A percentile compares a stretch with the other conserved stretches of the same genome.
Conservation (phyloP, 1,140 invertebrate species). For the Diorhabda carinulata region DNA sequence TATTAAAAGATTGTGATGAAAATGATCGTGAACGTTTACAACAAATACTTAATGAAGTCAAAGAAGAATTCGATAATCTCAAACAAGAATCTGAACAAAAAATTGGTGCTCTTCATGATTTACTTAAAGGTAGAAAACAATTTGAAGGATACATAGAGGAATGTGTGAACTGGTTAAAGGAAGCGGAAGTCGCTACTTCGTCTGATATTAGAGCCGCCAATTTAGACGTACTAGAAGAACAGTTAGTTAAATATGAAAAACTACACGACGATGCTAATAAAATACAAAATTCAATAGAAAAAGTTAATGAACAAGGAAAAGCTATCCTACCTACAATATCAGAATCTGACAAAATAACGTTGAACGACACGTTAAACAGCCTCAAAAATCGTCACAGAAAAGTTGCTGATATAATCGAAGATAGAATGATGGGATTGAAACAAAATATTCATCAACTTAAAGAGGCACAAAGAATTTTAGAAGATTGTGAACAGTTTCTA, state of each 20-base stretch:
- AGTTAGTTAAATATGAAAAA: slow-evolving; percentile 77
- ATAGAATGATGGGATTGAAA: slow-evolving; percentile 66
- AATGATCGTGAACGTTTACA: slow-evolving; percentile 64
- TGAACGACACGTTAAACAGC: slow-evolving; percentile 73
- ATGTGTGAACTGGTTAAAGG: slow-evolving; percentile 79
- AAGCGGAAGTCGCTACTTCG: slow-evolving; percentile 79
- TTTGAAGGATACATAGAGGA: slow-evolving; percentile 79
- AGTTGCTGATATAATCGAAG: slow-evolving; percentile 69
- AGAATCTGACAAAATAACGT: slow-evolving; percentile 75
- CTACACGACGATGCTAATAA: slow-evolving; percentile 70
- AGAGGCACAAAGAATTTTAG: slow-evolving; percentile 69
- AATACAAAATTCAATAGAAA: slow-evolving; percentile 66
- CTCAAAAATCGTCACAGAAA: slow-evolving; percentile 72
- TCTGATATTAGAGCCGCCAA: slow-evolving; percentile 73
- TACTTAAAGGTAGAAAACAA: slow-evolving; percentile 68
- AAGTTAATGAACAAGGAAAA: slow-evolving; percentile 74
- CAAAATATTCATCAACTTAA: slow-evolving; percentile 75
- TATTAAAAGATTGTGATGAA: slow-evolving; percentile 77
- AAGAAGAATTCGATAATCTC: slow-evolving; percentile 64
- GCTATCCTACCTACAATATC: slow-evolving; percentile 75
- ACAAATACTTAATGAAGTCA: slow-evolving; percentile 62
- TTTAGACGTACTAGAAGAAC: slow-evolving; percentile 78
- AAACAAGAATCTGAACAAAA: slow-evolving; percentile 71
- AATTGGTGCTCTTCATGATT: slow-evolving; percentile 65
- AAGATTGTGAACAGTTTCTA: slow-evolving; percentile 75